Base-by-base conservation (phyloP, 2,888 invertebrate genomes). In the Arctia plantaginis region DNA sequence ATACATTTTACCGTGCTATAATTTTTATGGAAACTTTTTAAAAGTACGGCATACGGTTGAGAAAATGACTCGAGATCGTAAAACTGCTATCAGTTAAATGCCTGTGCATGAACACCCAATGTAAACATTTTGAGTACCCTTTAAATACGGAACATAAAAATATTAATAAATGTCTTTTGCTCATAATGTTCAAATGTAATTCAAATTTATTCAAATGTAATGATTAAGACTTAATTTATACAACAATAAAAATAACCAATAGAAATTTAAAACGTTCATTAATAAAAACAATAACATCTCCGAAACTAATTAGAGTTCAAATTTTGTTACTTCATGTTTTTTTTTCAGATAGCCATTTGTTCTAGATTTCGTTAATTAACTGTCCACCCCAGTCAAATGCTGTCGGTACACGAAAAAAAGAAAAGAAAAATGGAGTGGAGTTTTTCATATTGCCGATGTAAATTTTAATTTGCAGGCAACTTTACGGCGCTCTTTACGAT, bases 381-480 rank as follows among this genome's bases (percentile, higher is more conserved):
- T 93, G 93, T 93, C 93, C 90, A 90, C 90, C 90, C 92, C 92
- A 92, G 92, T 93, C 91, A 92, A 93, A 92, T 90, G 90, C 88
- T 89, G 89, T 90, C 89, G 88, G 90, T 87, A 84, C 87, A 86
- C 87, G 89, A 91, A 92, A 92, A 91, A 70, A 94, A 83, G 93
- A 93, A 88, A 90, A 90, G 92, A 90, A 90, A 89, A 93, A 92
- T 90, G 89, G 88, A 89, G 91, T 90, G 91, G 92, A 91, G 90
- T 92, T 94, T 93, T 95, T 94, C 94, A 94, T 94, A 94, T 93
- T 92, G 94, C 89, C 93, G 92, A 93, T 94, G 94, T 94, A 94
- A 95, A 95, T 94, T 95, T 94, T 94, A 95, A 95, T 95, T 95
- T 95, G 93, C 93, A 90, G 89, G 91, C 92, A 93, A 94, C 93